phyloP scores from a whole-genome alignment of 2,888 invertebrate species.

The Brachypalpus laphriformis region DNA sequence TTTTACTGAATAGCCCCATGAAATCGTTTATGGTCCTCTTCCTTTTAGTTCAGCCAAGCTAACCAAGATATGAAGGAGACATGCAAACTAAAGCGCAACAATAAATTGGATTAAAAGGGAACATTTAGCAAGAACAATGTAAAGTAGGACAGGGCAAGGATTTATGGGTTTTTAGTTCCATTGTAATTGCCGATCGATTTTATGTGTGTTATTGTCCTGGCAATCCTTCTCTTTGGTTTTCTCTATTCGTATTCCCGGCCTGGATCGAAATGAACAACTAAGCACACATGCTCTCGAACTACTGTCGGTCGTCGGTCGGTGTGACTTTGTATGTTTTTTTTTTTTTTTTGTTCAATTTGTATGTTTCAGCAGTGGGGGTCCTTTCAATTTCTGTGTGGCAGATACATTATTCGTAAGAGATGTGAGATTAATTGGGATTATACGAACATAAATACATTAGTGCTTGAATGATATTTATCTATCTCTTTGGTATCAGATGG shows the following conservation, averaged over 20 bases:
- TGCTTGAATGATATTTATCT: slow-evolving; percentile 63
- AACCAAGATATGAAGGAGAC: slow-evolving; percentile 69
- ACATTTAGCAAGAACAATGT: slow-evolving; percentile 75
- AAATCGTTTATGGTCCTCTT: slow-evolving; percentile 47
- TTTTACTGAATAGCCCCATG: slow-evolving; percentile 20
- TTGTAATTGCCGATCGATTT: slow-evolving; percentile 77
- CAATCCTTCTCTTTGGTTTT: slow-evolving; percentile 54
- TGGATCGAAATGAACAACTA: slow-evolving; percentile 61
- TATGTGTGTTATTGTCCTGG: slow-evolving; percentile 74
- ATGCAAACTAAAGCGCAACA: slow-evolving; percentile 74
- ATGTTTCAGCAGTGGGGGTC: slow-evolving; percentile 52
- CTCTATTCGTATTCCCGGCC: not conserved
- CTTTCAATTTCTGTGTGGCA: slow-evolving; percentile 63
- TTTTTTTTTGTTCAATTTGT: slow-evolving; percentile 50
- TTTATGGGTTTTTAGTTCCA: slow-evolving; percentile 76
- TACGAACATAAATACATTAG: slow-evolving; percentile 69
- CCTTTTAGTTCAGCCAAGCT: slow-evolving; percentile 34
- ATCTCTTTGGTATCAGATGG: slow-evolving; percentile 65
- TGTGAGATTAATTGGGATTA: slow-evolving; percentile 72
- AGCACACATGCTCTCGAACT: slow-evolving; percentile 64
- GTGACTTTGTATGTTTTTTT: slow-evolving; percentile 37
- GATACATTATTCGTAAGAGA: slow-evolving; percentile 70
- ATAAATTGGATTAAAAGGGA: slow-evolving; percentile 75
- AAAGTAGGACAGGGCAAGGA: slow-evolving; percentile 75
- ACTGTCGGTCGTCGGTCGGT: slow-evolving; percentile 40